Conservation (phyloP, 2,797 vertebrate species). For the Coranthus polyacanthus region DNA sequence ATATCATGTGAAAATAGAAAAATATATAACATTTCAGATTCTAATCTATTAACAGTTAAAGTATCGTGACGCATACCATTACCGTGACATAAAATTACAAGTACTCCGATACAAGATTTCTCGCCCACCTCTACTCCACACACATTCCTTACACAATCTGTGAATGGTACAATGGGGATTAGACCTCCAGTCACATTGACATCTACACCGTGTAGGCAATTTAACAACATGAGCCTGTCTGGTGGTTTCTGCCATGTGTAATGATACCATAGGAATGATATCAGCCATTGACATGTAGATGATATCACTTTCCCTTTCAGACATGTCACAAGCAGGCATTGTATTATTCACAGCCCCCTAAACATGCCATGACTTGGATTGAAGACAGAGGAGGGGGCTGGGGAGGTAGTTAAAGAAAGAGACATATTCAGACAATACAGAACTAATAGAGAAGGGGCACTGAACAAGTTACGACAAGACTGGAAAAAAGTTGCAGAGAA, state of each 20-base stretch:
- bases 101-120: too few species aligned
- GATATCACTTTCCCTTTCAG: conserved; percentile 49
- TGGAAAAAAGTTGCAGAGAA: not conserved
- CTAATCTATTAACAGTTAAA: too few species aligned
- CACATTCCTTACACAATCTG: not conserved
- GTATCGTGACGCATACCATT: too few species aligned
- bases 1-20: too few species aligned
- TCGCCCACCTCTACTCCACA: not conserved
- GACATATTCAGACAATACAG: conserved; percentile 20
- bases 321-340: conserved; percentile 24
- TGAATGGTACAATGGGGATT: not conserved
- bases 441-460: conserved; percentile 9
- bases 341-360: conserved; percentile 18
- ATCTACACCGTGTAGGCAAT: not conserved
- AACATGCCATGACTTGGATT: conserved; percentile 48
- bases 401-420: not conserved
- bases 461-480: conserved; percentile 41
- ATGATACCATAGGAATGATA: conserved; percentile 26
- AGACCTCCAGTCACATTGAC: not conserved
- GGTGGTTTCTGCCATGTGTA: conserved; percentile 17
- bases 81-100: too few species aligned
- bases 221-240: conserved; percentile 7
- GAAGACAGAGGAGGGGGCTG: conserved; percentile 2
- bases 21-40: too few species aligned
- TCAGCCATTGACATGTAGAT: conserved; percentile 40